These are phyloP conservation scores for Sphaerodactylus townsendi DNA, from an alignment of 2,113 vertebrate species.

Conservation along the genomic window DNA sequence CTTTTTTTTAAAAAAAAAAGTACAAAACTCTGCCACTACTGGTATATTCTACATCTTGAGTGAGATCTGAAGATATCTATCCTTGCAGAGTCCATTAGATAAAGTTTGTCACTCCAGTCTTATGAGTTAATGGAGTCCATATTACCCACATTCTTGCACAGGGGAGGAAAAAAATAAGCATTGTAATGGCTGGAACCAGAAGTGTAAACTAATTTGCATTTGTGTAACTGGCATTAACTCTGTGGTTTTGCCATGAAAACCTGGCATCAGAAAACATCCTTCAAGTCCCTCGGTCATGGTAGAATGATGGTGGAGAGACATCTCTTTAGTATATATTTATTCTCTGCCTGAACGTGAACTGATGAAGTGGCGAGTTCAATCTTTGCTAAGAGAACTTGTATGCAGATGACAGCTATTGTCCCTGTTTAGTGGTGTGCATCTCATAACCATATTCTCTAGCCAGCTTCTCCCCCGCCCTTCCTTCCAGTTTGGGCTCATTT, in stretches of 20 bases:
- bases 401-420: constrained; percentile 67
- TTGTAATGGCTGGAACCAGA: too few species aligned
- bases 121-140: too few species aligned
- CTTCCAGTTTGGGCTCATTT: constrained; percentile 69
- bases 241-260: not conserved
- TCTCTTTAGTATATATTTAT: not conserved
- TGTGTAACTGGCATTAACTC: too few species aligned
- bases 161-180: too few species aligned
- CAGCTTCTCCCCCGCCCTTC: constrained; percentile 31
- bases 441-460: constrained; percentile 55
- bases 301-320: not conserved
- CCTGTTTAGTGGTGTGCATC: constrained; percentile 64
- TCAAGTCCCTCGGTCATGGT: not conserved
- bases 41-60: too few species aligned
- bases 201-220: too few species aligned
- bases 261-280: not conserved
- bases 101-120: too few species aligned
- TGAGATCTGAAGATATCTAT: too few species aligned
- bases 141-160: too few species aligned
- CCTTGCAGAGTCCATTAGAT: too few species aligned
- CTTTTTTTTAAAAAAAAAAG: too few species aligned
- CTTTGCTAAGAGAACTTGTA: constrained; percentile 31
- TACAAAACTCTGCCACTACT: too few species aligned
- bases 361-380: not conserved
- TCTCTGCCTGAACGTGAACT: not conserved